These are phyloP conservation scores for Gorsachius goisagi DNA, from an alignment of 2,113 vertebrate genomes.

Conservation along the genomic window DNA sequence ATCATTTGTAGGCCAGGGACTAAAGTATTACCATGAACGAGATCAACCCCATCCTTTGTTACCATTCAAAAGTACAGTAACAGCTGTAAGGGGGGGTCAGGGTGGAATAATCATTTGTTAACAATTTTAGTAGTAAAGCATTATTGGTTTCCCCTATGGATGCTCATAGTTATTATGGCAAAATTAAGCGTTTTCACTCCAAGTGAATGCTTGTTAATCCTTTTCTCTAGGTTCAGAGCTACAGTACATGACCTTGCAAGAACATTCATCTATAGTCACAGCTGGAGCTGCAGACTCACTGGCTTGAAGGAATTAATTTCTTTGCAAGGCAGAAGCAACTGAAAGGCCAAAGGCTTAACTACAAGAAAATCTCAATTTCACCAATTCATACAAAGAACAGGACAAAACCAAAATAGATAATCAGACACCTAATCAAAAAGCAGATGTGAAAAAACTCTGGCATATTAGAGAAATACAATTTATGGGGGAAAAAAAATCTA, in stretches of 20 bases:
- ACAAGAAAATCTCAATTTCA: background rate
- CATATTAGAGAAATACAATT: background rate
- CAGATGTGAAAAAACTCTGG: background rate
- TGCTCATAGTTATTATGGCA: constrained; percentile 1
- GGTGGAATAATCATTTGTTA: constrained; percentile 43
- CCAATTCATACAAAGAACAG: background rate
- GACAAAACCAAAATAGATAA: background rate
- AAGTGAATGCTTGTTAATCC: constrained; percentile 31
- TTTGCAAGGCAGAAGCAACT: background rate
- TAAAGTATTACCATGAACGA: background rate
- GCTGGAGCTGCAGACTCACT: constrained; percentile 4
- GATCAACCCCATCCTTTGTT: constrained; percentile 17
- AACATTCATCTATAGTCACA: constrained; percentile 41
- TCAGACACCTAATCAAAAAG: background rate
- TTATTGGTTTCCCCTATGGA: constrained; percentile 29
- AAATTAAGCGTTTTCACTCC: constrained; percentile 31
- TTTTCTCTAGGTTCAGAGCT: constrained; percentile 38
- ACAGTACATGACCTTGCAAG: constrained; percentile 22
- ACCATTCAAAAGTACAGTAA: constrained; percentile 4
- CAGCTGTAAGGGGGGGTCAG: background rate
- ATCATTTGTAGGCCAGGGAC: background rate
- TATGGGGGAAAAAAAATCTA: background rate
- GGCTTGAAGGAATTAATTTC: constrained; percentile 35
- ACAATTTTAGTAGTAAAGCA: constrained; percentile 46
- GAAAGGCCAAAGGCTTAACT: constrained; percentile 23